A percentile compares a stretch with the other conserved stretches of the same genome.
Conservation (phyloP, 2,113 vertebrate species). For the Lycaon pictus region DNA sequence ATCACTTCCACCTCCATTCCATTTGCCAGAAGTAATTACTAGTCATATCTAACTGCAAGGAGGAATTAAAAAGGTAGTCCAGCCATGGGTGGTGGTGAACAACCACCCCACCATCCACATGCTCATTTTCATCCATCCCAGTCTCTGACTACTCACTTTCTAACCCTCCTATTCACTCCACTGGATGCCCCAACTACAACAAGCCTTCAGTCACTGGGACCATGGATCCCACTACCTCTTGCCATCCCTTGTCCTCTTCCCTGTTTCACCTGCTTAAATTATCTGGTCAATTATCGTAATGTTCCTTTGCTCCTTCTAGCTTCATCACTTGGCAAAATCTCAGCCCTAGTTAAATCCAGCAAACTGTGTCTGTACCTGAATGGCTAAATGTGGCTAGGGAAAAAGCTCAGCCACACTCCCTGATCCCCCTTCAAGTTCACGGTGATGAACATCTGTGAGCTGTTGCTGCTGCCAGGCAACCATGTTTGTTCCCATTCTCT, state of each 20-base stretch:
- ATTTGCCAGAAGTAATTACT: not conserved
- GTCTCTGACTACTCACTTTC: not conserved
- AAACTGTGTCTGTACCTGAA: not conserved
- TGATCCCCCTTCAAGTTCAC: not conserved
- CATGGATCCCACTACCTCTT: rapidly evolving
- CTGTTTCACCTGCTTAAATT: not conserved
- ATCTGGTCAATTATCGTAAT: not conserved
- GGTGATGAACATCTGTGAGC: not conserved
- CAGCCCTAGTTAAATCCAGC: not conserved
- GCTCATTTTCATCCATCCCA: not conserved
- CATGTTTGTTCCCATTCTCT: not conserved
- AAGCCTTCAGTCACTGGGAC: not conserved
- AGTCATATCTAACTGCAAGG: not conserved
- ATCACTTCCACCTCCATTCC: not conserved
- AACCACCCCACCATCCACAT: too few species aligned
- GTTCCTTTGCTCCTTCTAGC: not conserved
- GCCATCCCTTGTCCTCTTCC: not conserved
- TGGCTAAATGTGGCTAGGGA: not conserved
- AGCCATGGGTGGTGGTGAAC: not conserved
- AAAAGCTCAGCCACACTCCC: not conserved
- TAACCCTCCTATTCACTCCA: not conserved
- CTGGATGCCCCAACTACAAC: not conserved
- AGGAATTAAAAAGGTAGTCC: not conserved
- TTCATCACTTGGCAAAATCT: not conserved
- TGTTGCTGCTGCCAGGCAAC: not conserved